Evolutionary conservation across 1,140 invertebrate species (phyloP).

Genomic region (Eubasilissa regina): DNA sequence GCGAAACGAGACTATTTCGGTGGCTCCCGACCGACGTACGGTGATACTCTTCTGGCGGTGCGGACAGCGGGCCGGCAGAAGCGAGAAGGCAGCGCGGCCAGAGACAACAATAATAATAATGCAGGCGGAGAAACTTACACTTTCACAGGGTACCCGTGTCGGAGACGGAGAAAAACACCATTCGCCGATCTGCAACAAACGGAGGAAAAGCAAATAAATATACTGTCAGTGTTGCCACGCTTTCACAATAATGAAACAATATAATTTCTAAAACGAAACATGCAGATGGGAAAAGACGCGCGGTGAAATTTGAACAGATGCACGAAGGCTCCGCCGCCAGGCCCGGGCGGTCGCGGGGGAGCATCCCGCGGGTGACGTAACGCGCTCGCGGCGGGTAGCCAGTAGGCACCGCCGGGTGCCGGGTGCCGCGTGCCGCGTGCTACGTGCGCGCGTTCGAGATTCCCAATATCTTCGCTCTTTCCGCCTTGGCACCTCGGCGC

Average conservation of each 20-base stretch:
- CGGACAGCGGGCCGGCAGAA: neutral
- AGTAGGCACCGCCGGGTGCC: neutral
- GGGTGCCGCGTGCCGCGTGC: neutral
- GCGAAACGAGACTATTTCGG: neutral
- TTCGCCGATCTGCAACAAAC: constrained; percentile 58
- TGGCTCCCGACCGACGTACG: neutral
- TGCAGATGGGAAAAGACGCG: constrained; percentile 53
- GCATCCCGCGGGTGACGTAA: neutral
- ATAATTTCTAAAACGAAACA: constrained; percentile 55
- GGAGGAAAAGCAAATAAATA: constrained; percentile 57
- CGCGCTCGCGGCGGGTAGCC: neutral
- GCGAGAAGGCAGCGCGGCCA: constrained; percentile 7
- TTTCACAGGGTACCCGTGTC: constrained; percentile 50
- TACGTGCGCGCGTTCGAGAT: neutral
- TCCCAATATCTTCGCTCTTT: no score
- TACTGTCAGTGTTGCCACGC: constrained; percentile 44
- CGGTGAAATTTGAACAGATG: constrained; percentile 48
- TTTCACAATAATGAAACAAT: constrained; percentile 56
- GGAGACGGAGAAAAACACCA: constrained; percentile 52
- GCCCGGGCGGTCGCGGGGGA: neutral
- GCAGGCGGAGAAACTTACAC: constrained; percentile 56
- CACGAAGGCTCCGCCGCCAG: constrained; percentile 28
- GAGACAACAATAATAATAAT: constrained; percentile 30
- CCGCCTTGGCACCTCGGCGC: no score
- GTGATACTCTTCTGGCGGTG: neutral